A percentile compares a stretch with the other conserved stretches of the same genome.
phyloP scores from a whole-genome alignment of 64 coral and sea anemone species.

The Montipora sp. region DNA sequence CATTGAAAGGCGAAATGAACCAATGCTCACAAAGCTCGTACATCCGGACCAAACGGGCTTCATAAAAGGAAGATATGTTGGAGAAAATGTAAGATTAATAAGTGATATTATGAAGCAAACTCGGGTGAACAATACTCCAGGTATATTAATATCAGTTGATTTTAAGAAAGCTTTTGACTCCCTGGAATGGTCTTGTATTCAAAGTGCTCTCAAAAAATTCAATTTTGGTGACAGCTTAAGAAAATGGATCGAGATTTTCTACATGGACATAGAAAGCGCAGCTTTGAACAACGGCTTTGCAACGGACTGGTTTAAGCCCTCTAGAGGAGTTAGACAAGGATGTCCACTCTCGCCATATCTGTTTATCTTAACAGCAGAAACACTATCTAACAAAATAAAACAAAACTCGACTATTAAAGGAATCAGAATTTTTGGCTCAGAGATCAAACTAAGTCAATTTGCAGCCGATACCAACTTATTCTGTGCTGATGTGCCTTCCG shows the following conservation, averaged over 20 bases:
- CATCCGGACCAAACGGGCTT: no score
- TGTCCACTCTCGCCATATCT: not conserved
- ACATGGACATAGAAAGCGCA: not conserved
- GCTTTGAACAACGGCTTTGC: no score
- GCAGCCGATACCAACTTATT: conserved; percentile 2
- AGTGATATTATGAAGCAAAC: no score
- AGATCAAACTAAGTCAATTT: not conserved
- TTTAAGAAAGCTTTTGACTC: no score
- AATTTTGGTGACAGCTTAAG: not conserved
- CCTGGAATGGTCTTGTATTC: no score
- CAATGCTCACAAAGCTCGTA: no score
- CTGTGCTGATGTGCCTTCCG: not conserved
- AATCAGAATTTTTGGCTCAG: not conserved
- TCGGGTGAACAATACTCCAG: no score
- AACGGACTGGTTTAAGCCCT: not conserved
- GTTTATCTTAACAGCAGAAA: not conserved
- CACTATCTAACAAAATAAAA: not conserved
- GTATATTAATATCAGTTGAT: no score
- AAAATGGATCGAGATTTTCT: not conserved
- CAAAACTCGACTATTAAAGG: not conserved
- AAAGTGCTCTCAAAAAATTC: no score
- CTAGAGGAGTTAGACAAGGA: conserved; percentile 19
- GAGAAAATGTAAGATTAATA: no score
- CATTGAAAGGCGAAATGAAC: no score
- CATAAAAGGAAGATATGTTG: no score